Evolutionary conservation across 1,140 invertebrate species (phyloP), one percentile per base, ranked within the genome.

Genomic region (Philopotamus ludificatus): DNA sequence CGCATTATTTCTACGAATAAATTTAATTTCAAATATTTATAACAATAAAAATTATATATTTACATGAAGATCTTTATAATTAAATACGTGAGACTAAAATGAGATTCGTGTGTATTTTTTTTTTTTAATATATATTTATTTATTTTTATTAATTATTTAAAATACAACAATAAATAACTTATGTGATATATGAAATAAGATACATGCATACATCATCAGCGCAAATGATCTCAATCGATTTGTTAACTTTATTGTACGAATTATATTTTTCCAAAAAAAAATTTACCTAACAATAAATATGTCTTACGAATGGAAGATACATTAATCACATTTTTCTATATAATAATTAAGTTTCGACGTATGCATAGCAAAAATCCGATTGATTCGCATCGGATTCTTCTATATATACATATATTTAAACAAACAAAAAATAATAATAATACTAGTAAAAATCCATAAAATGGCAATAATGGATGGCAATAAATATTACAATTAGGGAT

Each of bases 391-490:
- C 26, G 8, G n/a, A 34, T 23, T 8, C 34, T 55, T 50, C 20
- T 22, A n/a, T n/a, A 51, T 3, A 51, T 18, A 10, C 12, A 49
- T 16, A 20, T 25, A 25, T 51, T 25, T 21, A 3, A 21, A 7
- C 3, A 22, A 20, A 22, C 4, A 39, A 8, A 10, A 55, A 39
- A 10, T n/a, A 15, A 16, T 49, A 3, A 25, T 60, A 60, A 15
- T 15, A 4, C 10, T 60, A 60, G 16, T 9, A 44, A 16, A 47
- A 60, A 47, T 60, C 57, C 44, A 60, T 47, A 21, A 28, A 60
- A 60, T 60, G 57, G 57, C 57, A 60, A 34, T 60, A 47, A n/a
- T 21, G 42, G 57, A 60, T 60, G 57, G 57, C 57, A 44, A 60
- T 60, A 47, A 60, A 54, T 54, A 23, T 23, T 45, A n/a, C 16